These are phyloP conservation scores for Caenorhabditis sp. DNA, from an alignment of 2,888 invertebrate genomes.

Conservation along the genomic window DNA sequence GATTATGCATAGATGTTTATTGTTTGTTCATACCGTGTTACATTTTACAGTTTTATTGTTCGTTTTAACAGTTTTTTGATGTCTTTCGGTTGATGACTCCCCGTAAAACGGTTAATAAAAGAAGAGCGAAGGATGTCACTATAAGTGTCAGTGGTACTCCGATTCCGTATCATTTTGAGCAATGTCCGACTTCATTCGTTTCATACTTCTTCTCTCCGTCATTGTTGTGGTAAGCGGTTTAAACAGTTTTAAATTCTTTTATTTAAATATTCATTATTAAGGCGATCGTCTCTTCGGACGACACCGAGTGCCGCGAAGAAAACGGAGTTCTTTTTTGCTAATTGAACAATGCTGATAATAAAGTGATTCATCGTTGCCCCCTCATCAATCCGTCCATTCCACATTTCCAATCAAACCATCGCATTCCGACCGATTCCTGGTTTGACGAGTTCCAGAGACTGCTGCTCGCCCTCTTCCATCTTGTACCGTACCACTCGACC, in stretches of 20 bases:
- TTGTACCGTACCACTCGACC: slow-evolving; percentile 56
- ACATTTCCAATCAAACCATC: slow-evolving; percentile 27
- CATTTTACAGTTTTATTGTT: slow-evolving; percentile 18
- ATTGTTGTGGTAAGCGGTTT: neutral
- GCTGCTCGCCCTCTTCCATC: slow-evolving; percentile 69
- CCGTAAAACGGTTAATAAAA: neutral
- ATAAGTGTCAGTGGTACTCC: neutral
- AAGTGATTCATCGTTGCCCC: neutral
- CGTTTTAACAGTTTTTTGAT: neutral
- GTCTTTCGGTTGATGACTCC: neutral
- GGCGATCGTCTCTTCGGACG: too few species aligned
- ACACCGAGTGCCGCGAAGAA: slow-evolving; percentile 12
- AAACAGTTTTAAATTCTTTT: too few species aligned
- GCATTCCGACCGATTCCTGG: slow-evolving; percentile 72
- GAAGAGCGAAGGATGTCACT: neutral
- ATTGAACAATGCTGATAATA: neutral
- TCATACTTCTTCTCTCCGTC: slow-evolving; percentile 1
- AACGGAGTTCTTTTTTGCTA: slow-evolving; percentile 35
- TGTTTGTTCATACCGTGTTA: neutral
- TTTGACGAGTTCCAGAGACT: slow-evolving; percentile 69
- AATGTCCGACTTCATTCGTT: slow-evolving; percentile 9
- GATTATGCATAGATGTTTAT: neutral
- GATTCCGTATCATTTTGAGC: neutral
- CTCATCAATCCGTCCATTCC: neutral
- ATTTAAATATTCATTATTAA: too few species aligned